Conservation (phyloP, 2,113 vertebrate genomes). For the Pavo muticus region DNA sequence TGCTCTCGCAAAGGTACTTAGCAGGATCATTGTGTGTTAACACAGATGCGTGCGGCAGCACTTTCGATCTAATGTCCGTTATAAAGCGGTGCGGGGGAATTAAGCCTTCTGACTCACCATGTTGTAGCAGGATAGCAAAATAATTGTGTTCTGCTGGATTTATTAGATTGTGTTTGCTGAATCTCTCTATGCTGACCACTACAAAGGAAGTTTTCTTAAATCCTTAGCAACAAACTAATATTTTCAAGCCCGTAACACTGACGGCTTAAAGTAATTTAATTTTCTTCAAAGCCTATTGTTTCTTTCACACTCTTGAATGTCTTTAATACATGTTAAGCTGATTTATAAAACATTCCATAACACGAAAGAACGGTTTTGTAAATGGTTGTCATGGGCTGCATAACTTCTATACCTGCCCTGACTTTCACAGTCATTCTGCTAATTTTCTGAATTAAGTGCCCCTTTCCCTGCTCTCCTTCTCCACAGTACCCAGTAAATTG, state of each 20-base stretch:
- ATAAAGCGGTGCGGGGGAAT: background rate
- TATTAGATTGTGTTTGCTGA: background rate
- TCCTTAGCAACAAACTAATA: background rate
- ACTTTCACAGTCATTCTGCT: background rate
- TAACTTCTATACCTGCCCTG: background rate
- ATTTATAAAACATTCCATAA: background rate
- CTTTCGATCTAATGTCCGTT: background rate
- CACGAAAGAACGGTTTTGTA: background rate
- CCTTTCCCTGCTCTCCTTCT: background rate
- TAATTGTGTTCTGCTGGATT: background rate
- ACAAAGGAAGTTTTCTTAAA: background rate
- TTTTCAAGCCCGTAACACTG: background rate
- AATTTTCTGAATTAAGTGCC: background rate
- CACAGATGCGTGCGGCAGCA: background rate
- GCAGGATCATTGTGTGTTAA: slow-evolving; percentile 39
- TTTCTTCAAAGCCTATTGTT: background rate
- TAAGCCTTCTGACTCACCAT: background rate
- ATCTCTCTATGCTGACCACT: background rate
- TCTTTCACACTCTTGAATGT: background rate
- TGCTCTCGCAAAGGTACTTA: slow-evolving; percentile 64
- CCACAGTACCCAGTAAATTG: background rate
- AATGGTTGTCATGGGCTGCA: background rate
- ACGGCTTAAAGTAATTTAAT: background rate
- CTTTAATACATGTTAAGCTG: background rate
- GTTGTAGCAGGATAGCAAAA: background rate